Evolutionary conservation across 1,140 invertebrate species (phyloP), one percentile per base, ranked within the genome.

Genomic region (Chrysopa pallens): DNA sequence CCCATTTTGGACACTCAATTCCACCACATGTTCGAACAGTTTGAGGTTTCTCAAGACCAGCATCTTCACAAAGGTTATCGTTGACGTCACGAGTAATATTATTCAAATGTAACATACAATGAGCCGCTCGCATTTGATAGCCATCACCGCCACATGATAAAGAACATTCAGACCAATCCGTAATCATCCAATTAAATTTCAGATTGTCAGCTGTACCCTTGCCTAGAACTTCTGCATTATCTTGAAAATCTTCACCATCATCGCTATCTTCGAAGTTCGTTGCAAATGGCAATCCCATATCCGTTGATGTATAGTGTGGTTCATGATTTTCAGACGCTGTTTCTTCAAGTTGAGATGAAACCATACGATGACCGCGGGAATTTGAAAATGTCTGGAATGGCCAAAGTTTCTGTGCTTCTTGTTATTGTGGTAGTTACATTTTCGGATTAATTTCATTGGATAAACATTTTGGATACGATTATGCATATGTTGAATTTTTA

Each of bases 161-260:
- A 3, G 84, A 88, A 61, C 92, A 95, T 27, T 73, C 67, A 1
- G 85, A 85, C 86, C 86, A 91, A 23, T 84, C 74, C 1, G 80
- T 78, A 6, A 80, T 74, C 46, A 75, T 66, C 86, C 85, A 91
- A 50, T 79, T 74, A 54, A 84, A 86, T 51, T 76, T 68, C 44
- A 77, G 61, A 43, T 71, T 68, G 15, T 60, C 70, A 6, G 55
- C 46, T 41, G 53, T 43, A 31, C 66, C 63, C 60, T 63, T 66
- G 8, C 63, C 61, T 6, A 67, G 52, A 29, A 63, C 51, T 17
- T 65, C 57, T 6, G 57, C 52, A 14, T 53, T 50, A 28, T 54
- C 52, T 5, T 47, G 48, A 27, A 51, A 46, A 8, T 47, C 47
- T 9, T 49, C 47, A 13, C 49, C 46, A 13, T 45, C 39, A 8